These are phyloP conservation scores for Indicator indicator DNA, from an alignment of 2,113 vertebrate species.

Conservation along the genomic window DNA sequence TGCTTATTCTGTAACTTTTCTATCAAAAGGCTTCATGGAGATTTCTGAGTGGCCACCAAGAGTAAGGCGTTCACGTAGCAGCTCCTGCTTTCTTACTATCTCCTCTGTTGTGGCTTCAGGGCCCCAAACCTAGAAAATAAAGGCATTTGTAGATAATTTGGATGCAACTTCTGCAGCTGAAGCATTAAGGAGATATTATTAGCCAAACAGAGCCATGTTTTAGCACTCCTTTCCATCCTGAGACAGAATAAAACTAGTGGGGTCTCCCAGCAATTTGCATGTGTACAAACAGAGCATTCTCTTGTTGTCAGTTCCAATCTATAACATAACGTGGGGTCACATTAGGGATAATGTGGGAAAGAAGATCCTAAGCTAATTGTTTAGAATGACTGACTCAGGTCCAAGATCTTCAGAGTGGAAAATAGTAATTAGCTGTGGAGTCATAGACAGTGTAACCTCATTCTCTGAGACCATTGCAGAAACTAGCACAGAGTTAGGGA, in stretches of 20 bases:
- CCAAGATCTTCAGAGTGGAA: not conserved
- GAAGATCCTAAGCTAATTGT: not conserved
- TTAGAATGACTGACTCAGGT: not conserved
- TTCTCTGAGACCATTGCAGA: not conserved
- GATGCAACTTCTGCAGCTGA: not conserved
- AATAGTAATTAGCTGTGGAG: not conserved
- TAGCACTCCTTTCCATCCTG: not conserved
- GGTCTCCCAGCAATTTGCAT: not conserved
- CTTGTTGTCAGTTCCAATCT: not conserved
- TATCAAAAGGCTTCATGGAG: slow-evolving; percentile 81
- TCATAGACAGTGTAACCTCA: not conserved
- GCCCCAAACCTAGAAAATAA: slow-evolving; percentile 81
- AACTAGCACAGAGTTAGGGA: not conserved
- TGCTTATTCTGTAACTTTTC: slow-evolving; percentile 73
- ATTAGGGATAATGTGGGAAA: not conserved
- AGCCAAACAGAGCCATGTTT: not conserved
- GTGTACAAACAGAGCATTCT: not conserved
- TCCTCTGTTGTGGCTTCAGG: slow-evolving; percentile 80
- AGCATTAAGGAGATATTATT: not conserved
- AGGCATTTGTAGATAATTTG: not conserved
- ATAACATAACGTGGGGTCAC: not conserved
- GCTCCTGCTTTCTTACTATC: slow-evolving; percentile 78
- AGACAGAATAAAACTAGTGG: not conserved
- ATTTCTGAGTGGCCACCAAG: slow-evolving; percentile 82
- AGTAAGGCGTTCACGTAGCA: slow-evolving; percentile 61